Base-by-base conservation (phyloP, 2,888 invertebrate genomes). In the Rosalia funebris region DNA sequence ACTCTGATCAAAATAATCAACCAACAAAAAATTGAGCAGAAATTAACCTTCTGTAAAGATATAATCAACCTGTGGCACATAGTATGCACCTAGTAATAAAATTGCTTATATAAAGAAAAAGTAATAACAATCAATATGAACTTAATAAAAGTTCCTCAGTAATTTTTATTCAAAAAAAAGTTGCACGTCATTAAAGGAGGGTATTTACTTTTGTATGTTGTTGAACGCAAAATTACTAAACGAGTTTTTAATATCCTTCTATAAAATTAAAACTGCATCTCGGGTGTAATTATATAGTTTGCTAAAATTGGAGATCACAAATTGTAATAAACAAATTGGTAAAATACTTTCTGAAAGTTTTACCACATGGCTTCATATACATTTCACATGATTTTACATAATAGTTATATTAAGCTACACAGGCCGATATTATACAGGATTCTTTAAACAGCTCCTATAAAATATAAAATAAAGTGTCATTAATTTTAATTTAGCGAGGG, bases 41-140 rank as follows among this genome's bases (percentile, higher is more conserved):
- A 17, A 48, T 39, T 39, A 39, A 39, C 50, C 50, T 50, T 50
- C 50, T n/a, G 39, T n/a, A 39, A 50, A 50, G 50, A 50, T 50
- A 39, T 39, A 50, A 39, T 50, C 50, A 20, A 14, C 12, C 12
- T 2, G 9, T 2, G 14, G 34, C 16, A 32, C 15, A 45, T 20
- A 19, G 31, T 25, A 25, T 16, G 31, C 12, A 15, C 16, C 1
- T 46, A 34, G 20, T 47, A 45, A 45, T 25, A 17, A 47, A 17
- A 31, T 47, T 34, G 19, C 34, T 17, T 34, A 47, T 34, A 47
- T 17, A 47, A 47, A 34, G 47, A 34, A 47, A 47, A 34, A 19
- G 44, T 14, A 25, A 20, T 25, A 44, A 25, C 14, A 25, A 44
- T 44, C 44, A 44, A 44, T 20, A 44, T 25, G 44, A 25, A 11